These are phyloP conservation scores for Myotis davidii DNA, from an alignment of 2,113 vertebrate species.

Conservation along the genomic window DNA sequence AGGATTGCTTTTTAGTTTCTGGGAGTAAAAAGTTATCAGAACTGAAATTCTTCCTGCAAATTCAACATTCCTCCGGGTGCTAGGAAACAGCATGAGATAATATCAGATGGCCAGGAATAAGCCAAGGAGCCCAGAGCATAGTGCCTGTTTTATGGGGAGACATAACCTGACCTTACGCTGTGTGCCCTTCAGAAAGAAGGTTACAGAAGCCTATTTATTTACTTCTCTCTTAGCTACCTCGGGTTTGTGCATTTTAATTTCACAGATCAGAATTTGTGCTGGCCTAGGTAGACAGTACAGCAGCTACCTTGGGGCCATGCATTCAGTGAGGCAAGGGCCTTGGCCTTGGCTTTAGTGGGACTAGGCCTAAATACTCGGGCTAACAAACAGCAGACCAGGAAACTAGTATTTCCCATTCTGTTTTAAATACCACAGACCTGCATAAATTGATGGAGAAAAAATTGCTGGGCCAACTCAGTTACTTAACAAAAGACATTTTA, in stretches of 20 bases:
- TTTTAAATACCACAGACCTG: constrained; percentile 15
- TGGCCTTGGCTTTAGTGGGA: not conserved
- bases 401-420: constrained; percentile 14
- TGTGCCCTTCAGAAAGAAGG: not conserved
- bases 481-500: constrained; percentile 44
- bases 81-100: not conserved
- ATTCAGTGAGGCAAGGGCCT: not conserved
- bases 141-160: not conserved
- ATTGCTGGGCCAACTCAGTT: not conserved
- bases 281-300: not conserved
- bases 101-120: not conserved
- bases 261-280: not conserved
- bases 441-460: constrained; percentile 13
- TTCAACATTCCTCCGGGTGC: not conserved
- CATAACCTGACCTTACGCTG: not conserved
- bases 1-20: constrained; percentile 23
- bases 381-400: constrained; percentile 1
- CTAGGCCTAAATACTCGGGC: not conserved
- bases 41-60: not conserved
- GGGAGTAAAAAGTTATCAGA: constrained; percentile 10
- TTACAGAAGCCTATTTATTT: not conserved
- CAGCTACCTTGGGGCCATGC: not conserved
- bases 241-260: not conserved
- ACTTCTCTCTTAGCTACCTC: not conserved
- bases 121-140: not conserved